Conservation (phyloP, 2,797 vertebrate genomes). For the Pseudochirops corinnae region DNA sequence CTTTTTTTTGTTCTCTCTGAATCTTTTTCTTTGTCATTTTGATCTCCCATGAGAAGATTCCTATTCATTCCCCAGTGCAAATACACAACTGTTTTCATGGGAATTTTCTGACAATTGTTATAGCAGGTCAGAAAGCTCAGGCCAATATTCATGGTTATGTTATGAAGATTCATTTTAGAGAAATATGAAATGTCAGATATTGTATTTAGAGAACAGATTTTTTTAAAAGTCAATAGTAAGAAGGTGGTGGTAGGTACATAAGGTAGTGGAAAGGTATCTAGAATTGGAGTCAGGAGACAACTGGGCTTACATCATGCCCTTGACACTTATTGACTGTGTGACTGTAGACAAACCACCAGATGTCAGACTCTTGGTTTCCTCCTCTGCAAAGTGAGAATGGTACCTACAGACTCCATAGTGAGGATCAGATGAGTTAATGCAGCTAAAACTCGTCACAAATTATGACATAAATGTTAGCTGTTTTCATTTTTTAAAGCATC, state of each 20-base stretch:
- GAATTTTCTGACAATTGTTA: not conserved
- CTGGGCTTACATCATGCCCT: not conserved
- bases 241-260: not conserved
- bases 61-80: not conserved
- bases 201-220: not conserved
- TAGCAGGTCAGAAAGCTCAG: not conserved
- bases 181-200: not conserved
- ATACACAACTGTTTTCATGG: not conserved
- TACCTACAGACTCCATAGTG: not conserved
- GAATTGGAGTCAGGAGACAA: not conserved
- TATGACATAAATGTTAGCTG: not conserved
- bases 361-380: not conserved
- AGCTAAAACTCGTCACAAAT: not conserved
- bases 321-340: not conserved
- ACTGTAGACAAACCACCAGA: not conserved
- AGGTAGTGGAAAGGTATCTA: not conserved
- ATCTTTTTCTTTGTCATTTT: not conserved
- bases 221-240: not conserved
- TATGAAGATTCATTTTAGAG: not conserved
- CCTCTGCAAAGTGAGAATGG: not conserved
- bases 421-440: not conserved
- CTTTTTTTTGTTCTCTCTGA: not conserved
- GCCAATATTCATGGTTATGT: not conserved
- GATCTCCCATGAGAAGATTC: not conserved
- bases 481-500: not conserved